Evolutionary conservation across 2,113 vertebrate genomes (phyloP).

Genomic region (Axis porcinus): DNA sequence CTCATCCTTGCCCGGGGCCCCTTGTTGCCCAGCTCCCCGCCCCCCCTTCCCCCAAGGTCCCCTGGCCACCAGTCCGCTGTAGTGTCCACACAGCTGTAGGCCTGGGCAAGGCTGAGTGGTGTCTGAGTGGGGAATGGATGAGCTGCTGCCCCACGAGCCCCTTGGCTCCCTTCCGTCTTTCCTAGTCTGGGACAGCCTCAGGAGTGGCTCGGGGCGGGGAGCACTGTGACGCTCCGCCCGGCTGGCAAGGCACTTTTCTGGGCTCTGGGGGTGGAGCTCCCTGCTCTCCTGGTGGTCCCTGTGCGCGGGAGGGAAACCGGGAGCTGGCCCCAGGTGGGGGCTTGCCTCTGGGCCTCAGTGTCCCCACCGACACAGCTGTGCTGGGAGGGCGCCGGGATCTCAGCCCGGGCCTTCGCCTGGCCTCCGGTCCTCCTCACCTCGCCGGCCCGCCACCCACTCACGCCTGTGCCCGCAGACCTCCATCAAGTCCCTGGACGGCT

Average conservation of each 20-base stretch:
- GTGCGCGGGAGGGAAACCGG: rapidly evolving
- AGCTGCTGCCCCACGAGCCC: neutral
- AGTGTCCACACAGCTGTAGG: neutral
- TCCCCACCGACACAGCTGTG: no score
- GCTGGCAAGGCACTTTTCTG: neutral
- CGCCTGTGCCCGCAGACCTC: slow-evolving; percentile 43
- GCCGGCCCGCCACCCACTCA: rapidly evolving
- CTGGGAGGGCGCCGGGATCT: neutral
- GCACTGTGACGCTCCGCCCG: rapidly evolving
- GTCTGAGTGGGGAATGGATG: neutral
- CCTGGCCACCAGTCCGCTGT: neutral
- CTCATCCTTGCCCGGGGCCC: neutral
- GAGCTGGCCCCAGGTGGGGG: rapidly evolving
- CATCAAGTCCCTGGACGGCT: slow-evolving; percentile 71
- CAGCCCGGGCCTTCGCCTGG: neutral
- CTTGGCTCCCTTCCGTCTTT: neutral
- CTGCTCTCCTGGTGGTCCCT: neutral
- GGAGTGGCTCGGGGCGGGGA: rapidly evolving
- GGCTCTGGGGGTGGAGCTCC: rapidly evolving
- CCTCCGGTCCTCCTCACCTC: neutral
- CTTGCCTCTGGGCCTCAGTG: neutral
- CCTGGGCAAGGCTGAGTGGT: neutral
- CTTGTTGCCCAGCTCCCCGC: neutral
- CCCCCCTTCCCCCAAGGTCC: neutral
- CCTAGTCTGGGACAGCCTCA: neutral